A percentile compares a stretch with the other conserved stretches of the same genome.
Conservation (phyloP, 1,140 invertebrate genomes). For the Drosophila jambulina region DNA sequence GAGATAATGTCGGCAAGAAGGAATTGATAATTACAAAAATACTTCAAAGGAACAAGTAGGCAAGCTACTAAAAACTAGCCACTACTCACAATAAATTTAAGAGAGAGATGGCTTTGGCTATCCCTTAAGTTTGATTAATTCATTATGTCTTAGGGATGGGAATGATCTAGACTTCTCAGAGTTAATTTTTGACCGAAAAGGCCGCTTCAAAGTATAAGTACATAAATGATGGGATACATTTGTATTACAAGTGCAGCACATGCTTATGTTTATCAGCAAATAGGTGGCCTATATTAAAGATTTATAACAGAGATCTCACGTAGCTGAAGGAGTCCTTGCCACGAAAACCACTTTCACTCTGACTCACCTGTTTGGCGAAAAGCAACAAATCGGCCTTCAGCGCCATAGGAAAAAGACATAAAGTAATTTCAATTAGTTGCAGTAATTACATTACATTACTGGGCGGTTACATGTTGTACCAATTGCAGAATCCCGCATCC, state of each 20-base stretch:
- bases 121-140: too few relatives aligned
- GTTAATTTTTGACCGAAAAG: too few relatives aligned
- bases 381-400: slow-evolving; percentile 3
- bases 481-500: not conserved
- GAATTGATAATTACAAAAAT: not conserved
- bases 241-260: too few relatives aligned
- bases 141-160: too few relatives aligned
- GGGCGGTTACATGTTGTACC: not conserved
- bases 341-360: not conserved
- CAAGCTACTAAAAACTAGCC: not conserved
- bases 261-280: not conserved
- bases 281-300: not conserved
- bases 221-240: too few relatives aligned
- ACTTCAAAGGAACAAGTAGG: not conserved
- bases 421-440: slow-evolving; percentile 40
- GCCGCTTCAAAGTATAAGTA: too few relatives aligned
- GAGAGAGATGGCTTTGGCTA: not conserved
- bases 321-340: not conserved
- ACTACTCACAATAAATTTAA: not conserved
- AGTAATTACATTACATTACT: slow-evolving; percentile 20
- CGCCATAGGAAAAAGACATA: slow-evolving; percentile 12
- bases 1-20: not conserved
- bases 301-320: not conserved
- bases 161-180: too few relatives aligned
- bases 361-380: not conserved